phyloP scores from a whole-genome alignment of 2,113 vertebrate species.

The Otolemur garnettii region DNA sequence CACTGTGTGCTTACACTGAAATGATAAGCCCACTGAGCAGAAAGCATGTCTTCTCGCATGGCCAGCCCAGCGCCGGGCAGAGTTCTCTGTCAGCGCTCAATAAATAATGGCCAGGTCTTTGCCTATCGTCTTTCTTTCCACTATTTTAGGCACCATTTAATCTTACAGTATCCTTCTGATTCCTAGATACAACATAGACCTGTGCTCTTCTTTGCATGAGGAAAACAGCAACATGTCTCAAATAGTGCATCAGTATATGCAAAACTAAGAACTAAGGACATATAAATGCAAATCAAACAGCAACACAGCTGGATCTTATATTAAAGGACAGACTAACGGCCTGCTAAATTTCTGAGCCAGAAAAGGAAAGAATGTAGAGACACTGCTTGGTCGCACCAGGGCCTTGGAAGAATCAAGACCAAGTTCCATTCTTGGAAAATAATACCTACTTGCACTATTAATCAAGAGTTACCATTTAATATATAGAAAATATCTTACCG shows the following conservation, averaged over 20 bases:
- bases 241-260: background rate
- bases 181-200: constrained; percentile 35
- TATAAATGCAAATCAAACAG: background rate
- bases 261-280: background rate
- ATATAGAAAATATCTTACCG: constrained; percentile 9
- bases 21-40: constrained; percentile 77
- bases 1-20: constrained; percentile 72
- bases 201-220: constrained; percentile 36
- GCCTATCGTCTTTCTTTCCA: constrained; percentile 31
- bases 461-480: background rate
- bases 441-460: constrained; percentile 8
- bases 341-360: background rate
- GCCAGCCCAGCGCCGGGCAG: constrained; percentile 3
- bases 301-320: background rate
- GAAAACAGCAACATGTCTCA: background rate
- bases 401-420: constrained; percentile 43
- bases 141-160: constrained; percentile 14
- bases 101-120: constrained; percentile 67
- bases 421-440: constrained; percentile 1
- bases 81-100: constrained; percentile 48
- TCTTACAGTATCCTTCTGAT: background rate
- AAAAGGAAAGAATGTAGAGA: constrained; percentile 33
- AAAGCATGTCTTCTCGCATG: constrained; percentile 52
- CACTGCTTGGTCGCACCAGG: background rate
- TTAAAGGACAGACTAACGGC: constrained; percentile 19